Conservation (phyloP, 2,888 invertebrate genomes). For the Tenthredo distinguenda region DNA sequence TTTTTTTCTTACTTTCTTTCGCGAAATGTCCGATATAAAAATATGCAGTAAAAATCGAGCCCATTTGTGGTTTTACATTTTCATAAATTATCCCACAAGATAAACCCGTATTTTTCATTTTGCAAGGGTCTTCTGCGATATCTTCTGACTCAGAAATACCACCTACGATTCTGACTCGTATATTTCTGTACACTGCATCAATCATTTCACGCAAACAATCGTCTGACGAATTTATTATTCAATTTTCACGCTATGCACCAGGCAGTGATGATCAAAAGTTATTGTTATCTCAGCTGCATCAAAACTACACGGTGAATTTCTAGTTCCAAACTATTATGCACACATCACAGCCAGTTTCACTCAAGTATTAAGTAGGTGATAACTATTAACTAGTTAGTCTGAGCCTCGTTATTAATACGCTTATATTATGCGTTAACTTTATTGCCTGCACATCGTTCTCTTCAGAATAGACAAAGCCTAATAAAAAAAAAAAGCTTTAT, state of each 20-base stretch:
- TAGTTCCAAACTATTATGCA: slow-evolving; percentile 15
- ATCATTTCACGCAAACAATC: background rate
- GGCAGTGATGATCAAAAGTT: background rate
- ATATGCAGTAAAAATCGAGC: background rate
- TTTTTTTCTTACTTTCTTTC: background rate
- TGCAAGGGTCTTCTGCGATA: background rate
- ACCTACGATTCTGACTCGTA: background rate
- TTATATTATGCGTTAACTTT: background rate
- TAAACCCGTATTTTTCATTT: background rate
- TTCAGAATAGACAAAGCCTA: slow-evolving; percentile 1
- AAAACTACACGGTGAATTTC: background rate
- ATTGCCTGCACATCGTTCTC: background rate
- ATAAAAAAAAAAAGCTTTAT: background rate
- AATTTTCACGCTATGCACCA: background rate
- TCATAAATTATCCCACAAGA: background rate
- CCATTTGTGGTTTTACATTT: background rate
- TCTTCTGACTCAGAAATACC: background rate
- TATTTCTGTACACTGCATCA: background rate
- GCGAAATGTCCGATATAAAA: background rate
- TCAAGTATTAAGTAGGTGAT: slow-evolving; percentile 7
- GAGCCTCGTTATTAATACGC: background rate
- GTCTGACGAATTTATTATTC: background rate
- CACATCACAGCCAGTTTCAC: background rate
- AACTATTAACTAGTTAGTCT: background rate
- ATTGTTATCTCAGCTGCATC: slow-evolving; percentile 9